Evolutionary conservation across 2,113 vertebrate genomes (phyloP).

Genomic region (Parus major): DNA sequence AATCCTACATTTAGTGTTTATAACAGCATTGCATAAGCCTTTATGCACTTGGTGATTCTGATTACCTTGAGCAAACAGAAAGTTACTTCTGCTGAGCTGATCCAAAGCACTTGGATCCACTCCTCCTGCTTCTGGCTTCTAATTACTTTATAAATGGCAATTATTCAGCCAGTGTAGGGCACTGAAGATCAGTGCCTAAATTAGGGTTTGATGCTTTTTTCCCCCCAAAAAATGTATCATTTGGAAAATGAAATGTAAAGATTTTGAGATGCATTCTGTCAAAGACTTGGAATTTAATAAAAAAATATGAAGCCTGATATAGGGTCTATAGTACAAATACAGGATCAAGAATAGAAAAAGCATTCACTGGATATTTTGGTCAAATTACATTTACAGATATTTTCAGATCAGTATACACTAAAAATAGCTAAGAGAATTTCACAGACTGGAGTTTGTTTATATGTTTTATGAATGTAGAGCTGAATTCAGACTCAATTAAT

Average conservation of each 20-base stretch:
- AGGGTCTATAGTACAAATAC: neutral
- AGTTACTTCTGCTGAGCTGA: neutral
- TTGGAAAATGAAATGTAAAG: neutral
- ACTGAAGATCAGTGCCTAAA: neutral
- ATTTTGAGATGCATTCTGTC: neutral
- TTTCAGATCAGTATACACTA: neutral
- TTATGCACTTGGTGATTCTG: neutral
- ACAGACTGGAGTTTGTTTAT: neutral
- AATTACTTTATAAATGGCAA: neutral
- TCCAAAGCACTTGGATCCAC: neutral
- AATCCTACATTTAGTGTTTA: neutral
- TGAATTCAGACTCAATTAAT: conserved; percentile 1
- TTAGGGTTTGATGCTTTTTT: neutral
- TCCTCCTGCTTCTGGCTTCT: neutral
- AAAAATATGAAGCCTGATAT: neutral
- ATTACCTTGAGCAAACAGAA: neutral
- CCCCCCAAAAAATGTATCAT: neutral
- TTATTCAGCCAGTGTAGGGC: neutral
- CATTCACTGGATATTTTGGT: neutral
- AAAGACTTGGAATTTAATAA: neutral
- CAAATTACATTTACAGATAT: neutral
- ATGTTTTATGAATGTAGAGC: neutral
- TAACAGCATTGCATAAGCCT: neutral
- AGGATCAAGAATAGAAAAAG: neutral
- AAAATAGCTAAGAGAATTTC: neutral